Base-by-base conservation (phyloP, 2,797 vertebrate species). In the Chrysocyon brachyurus region DNA sequence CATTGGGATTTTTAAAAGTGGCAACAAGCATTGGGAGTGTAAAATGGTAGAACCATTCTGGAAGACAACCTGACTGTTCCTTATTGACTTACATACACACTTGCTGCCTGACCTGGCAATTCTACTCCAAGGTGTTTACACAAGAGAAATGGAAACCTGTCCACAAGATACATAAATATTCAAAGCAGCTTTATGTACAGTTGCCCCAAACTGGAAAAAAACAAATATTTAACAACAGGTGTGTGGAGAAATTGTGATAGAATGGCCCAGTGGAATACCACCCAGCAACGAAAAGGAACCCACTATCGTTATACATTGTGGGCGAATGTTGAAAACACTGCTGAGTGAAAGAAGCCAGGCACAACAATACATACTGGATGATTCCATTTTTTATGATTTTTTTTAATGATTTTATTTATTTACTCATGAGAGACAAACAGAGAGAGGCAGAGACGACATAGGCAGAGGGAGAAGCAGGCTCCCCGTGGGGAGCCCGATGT, bases 171-270 rank as follows among this genome's bases (percentile, higher is more conserved):
- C 16, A 16, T 49, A 77, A 68, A 90, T 63, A 89, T 11, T 26
- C 61, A 54, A 46, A 52, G 68, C 78, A 83, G 66, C 40, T 96
- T 85, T 86, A 73, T 73, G 86, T 73, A 57, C 24, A n/a, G 4
- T 31, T 68, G 33, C 28, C 15, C 57, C 12, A 26, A 63, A 68
- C 77, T 83, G 57, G 91, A 91, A 86, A 77, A 91, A 85, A 6
- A 16, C 59, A 36, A 21, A 52, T 73, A 56, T 49, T 91, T 52
- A 63, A 70, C 16, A 59, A 33, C 26, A 70, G 28, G 72, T 40
- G 21, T 79, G 57, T 73, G 52, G 31, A 72, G 57, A 75, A 9
- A 31, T 73, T 33, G 17, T 11, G 77, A 66, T 46, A 0, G 5
- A 70, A 16, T 21, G 21, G 68, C 46, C 31, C n/a, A 33, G n/a